phyloP scores from a whole-genome alignment of 64 coral and sea anemone genomes.

The Platygyra sinensis region DNA sequence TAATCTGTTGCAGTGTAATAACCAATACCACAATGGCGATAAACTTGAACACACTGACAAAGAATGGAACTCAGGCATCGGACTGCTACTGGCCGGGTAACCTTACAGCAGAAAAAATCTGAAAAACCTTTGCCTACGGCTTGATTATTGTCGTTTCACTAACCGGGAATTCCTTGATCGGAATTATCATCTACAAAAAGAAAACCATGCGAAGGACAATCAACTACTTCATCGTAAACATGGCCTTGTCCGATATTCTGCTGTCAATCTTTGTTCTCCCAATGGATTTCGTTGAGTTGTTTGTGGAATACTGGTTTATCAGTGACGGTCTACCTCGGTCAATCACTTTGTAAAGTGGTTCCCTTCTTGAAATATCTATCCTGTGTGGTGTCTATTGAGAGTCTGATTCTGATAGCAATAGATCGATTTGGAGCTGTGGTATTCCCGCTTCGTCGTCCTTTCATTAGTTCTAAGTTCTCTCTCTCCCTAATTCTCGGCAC shows the following conservation, averaged over 20 bases:
- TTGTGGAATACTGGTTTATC: neutral
- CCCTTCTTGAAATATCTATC: too few species aligned
- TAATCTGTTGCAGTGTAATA: too few species aligned
- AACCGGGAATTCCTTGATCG: neutral
- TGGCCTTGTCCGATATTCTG: neutral
- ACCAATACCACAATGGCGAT: neutral
- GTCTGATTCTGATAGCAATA: too few species aligned
- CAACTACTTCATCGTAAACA: neutral
- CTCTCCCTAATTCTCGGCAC: too few species aligned
- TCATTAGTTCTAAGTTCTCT: too few species aligned
- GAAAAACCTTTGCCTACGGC: neutral
- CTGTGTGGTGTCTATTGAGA: too few species aligned
- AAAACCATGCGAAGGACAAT: neutral
- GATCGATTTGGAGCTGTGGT: too few species aligned
- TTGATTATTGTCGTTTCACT: neutral
- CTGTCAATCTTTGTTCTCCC: neutral
- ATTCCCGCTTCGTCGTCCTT: too few species aligned
- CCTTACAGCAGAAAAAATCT: neutral
- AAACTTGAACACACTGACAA: neutral
- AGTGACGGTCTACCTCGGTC: neutral
- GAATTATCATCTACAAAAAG: conserved; percentile 5
- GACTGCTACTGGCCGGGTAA: neutral
- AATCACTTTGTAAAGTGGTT: neutral
- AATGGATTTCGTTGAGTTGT: neutral
- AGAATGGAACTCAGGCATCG: neutral